Evolutionary conservation across 2,888 invertebrate genomes (phyloP), one percentile per base, ranked within the genome.

Genomic region (Sipunculus nudus): DNA sequence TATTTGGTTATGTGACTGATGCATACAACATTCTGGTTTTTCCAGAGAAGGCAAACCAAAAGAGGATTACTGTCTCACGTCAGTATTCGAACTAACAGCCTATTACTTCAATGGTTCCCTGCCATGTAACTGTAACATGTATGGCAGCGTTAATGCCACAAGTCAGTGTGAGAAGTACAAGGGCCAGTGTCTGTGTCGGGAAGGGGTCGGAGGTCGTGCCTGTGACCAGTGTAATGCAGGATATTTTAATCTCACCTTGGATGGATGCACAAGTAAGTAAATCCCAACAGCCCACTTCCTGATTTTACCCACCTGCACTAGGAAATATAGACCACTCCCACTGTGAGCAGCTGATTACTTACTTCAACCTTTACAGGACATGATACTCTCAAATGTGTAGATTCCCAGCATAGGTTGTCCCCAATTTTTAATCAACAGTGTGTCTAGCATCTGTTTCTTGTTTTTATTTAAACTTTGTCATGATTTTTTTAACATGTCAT

Each of bases 171-270:
- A 67, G 10, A 31, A 47, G 3, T 61, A 48, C 32, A 71, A 67
- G 4, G 78, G 78, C 5, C 70, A 74, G 61, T 78, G 78, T 58
- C 10, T 19, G 1, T 78, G 78, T 59, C 71, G 74, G 50, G 52
- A 68, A n/a, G 75, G 76, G 13, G 74, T 76, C 21, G 61, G 59
- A 8, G 75, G 73, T 8, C 45, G 74, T 10, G 61, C 49, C 25
- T 78, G 78, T 67, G 70, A 75, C 53, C 35, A 56, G 53, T 78
- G 78, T 56, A 43, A 59, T 21, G 56, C 66, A 31, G 70, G 69
- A 38, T 72, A 63, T 55, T 75, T 63, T 57, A 43, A 58, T n/a
- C 63, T 75, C 43, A 61, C 63, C 5, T 35, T 16, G 0, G 46
- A 49, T 19, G 77, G 77, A 29, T 77, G 77, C 57, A 40, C 61